Base-by-base conservation (phyloP, 1,140 invertebrate species). In the Drosophila pruinosa region DNA sequence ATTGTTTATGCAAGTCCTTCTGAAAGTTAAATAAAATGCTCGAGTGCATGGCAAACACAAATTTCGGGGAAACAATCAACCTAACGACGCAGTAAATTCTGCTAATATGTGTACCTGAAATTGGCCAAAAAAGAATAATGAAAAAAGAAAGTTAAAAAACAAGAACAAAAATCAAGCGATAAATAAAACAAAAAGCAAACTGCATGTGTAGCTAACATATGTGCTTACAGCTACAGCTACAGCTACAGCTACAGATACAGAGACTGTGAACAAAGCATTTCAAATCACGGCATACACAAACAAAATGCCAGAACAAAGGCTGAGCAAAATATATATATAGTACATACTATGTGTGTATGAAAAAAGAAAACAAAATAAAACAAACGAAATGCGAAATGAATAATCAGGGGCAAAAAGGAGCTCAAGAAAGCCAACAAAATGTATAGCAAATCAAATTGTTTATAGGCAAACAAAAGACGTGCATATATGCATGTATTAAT, bases 61-160 rank as follows among this genome's bases (percentile, higher is more conserved):
- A 12, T 41, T 63, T 52, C 5, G 28, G 24, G 26, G 58, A 81
- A 88, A 77, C 80, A 85, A 81, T 88, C 82, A 85, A 85, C 80
- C 69, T 77, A 81, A 86, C 47, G 72, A 77, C 82, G 82, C 80
- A 88, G 67, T 85, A 88, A 81, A 81, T 65, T 63, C 63, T 64
- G 80, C 77, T 85, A 86, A 80, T 86, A 80, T 86, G 63, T 62
- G 63, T 62, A 80, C 59, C 72, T 67, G 57, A 82, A 74, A 61
- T 15, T 47, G 53, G 47, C 38, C 39, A 36, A 83, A 79, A 78
- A 65, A 72, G 17, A 14, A 43, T 2, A 12, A 43, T 14, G 4
- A 19, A 12, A 39, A 48, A 28, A 36, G 19, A 39, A 34, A 57
- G 21, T 17, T 8, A 24, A 36, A 65, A 57, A 26, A 21, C 6